Evolutionary conservation across 2,888 invertebrate genomes (phyloP).

Genomic region (Aspidiotus rigidus): DNA sequence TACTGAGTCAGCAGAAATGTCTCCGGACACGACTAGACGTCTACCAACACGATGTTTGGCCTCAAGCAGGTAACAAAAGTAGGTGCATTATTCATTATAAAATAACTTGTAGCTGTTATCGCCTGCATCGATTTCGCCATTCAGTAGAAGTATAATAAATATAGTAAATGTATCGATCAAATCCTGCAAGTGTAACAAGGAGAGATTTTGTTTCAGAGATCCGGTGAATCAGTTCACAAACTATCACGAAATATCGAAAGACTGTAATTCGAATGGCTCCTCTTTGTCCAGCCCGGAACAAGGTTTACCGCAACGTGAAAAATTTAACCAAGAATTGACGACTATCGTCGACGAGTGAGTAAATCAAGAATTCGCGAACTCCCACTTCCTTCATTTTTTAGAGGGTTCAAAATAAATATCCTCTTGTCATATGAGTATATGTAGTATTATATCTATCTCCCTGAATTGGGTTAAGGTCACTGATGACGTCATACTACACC

Average conservation of each 20-base stretch:
- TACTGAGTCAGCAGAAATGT: slow-evolving; percentile 34
- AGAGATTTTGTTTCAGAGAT: slow-evolving; percentile 11
- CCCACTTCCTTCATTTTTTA: too few relatives aligned
- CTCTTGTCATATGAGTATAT: too few relatives aligned
- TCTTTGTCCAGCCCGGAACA: slow-evolving; percentile 13
- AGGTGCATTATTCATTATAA: slow-evolving; percentile 19
- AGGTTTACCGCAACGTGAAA: slow-evolving; percentile 25
- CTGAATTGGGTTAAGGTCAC: too few relatives aligned
- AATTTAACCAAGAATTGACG: slow-evolving; percentile 32
- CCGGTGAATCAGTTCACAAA: slow-evolving; percentile 4
- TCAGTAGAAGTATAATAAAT: too few relatives aligned
- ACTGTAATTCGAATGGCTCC: slow-evolving; percentile 7
- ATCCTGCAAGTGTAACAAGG: too few relatives aligned
- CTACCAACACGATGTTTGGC: slow-evolving; percentile 22
- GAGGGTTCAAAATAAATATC: too few relatives aligned
- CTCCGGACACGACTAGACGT: slow-evolving; percentile 31
- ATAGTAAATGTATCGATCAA: too few relatives aligned
- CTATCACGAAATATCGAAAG: slow-evolving; percentile 12
- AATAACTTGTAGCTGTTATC: too few relatives aligned
- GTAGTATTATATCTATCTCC: too few relatives aligned
- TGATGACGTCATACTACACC: too few relatives aligned
- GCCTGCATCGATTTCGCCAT: too few relatives aligned
- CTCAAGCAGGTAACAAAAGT: slow-evolving; percentile 34
- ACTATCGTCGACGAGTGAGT: slow-evolving; percentile 32
- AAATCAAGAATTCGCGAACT: too few relatives aligned